phyloP scores from a whole-genome alignment of 2,113 vertebrate species.

The Petrocephalus zakoni region DNA sequence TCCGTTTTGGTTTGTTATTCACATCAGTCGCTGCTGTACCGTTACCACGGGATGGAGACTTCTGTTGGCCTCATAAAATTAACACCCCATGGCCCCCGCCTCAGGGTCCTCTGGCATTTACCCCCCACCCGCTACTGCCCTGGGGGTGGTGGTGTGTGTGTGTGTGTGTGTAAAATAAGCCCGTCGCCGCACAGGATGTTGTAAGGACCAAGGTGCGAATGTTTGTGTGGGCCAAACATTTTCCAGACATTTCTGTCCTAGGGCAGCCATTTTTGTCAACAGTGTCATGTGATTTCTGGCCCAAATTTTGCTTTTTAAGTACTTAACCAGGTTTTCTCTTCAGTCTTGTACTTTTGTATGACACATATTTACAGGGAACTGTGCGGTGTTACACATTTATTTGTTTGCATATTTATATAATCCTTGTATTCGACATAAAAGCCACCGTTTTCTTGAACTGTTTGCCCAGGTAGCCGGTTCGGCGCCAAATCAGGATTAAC shows the following conservation, averaged over 20 bases:
- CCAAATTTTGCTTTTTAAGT: not conserved
- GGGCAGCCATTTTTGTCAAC: not conserved
- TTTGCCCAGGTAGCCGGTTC: not conserved
- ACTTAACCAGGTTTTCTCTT: not conserved
- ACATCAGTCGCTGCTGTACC: slow-evolving; percentile 36
- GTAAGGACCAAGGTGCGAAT: not conserved
- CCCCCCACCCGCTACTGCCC: not conserved
- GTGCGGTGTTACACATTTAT: not conserved
- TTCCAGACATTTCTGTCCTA: not conserved
- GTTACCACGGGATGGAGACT: slow-evolving; percentile 36
- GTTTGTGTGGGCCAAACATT: not conserved
- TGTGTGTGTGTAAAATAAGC: not conserved
- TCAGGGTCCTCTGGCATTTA: slow-evolving; percentile 33
- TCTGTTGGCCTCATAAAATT: slow-evolving; percentile 43
- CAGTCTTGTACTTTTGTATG: not conserved
- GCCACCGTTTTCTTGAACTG: not conserved
- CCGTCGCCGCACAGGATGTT: not conserved
- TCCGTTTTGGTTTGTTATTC: not conserved
- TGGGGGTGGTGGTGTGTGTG: not conserved
- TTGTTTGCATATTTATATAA: not conserved
- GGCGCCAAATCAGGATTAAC: not conserved
- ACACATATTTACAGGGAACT: not conserved
- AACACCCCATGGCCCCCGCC: slow-evolving; percentile 29
- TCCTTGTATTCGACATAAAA: not conserved
- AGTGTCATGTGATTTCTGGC: not conserved